Base-by-base conservation (phyloP, 2,888 invertebrate genomes). In the Drosophila infuscata region DNA sequence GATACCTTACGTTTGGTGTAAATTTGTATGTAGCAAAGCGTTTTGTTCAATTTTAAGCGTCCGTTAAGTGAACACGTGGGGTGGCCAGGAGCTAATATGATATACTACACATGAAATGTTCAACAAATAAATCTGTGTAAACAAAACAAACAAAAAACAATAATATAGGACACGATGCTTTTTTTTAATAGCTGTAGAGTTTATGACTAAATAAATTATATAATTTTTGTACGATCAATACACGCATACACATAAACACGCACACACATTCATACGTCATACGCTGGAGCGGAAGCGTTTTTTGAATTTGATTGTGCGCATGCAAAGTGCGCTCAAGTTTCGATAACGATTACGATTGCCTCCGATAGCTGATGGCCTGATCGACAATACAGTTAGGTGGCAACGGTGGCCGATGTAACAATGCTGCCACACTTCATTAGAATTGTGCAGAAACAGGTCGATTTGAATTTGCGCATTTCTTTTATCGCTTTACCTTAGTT, bases 1-100 rank as follows among this genome's bases (percentile, higher is more conserved):
- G 78, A 79, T 75, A 75, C 72, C 60, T 72, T 72, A 75, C 72
- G 78, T 78, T 78, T 72, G 59, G 56, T 79, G 78, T 78, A 79
- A 65, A 79, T 78, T 78, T 78, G 48, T 72, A 70, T 76, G 72
- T 76, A 74, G 56, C 70, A 54, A 77, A 71, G 67, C 71, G 78
- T 78, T 78, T 74, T 72, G 64, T 59, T 74, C 74, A 78, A 78
- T 66, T 78, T 78, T 68, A 71, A 78, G 71, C 74, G 78, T 59
- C 52, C 77, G 71, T 78, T 78, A 64, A 78, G 67, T 71, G 30
- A 77, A 64, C 52, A 41, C 53, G 43, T 67, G 61, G 74, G 70
- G 66, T 66, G 56, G 74, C 62, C 54, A 33, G 65, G 51, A 54
- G 74, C 76, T 70, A 62, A 59, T 38, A 59, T 38, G 11, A 63